Percentiles rank a stretch among this genome's conserved stretches.
Conservation (phyloP, 2,888 invertebrate genomes). For the Scaptomyza cyrtandrae region DNA sequence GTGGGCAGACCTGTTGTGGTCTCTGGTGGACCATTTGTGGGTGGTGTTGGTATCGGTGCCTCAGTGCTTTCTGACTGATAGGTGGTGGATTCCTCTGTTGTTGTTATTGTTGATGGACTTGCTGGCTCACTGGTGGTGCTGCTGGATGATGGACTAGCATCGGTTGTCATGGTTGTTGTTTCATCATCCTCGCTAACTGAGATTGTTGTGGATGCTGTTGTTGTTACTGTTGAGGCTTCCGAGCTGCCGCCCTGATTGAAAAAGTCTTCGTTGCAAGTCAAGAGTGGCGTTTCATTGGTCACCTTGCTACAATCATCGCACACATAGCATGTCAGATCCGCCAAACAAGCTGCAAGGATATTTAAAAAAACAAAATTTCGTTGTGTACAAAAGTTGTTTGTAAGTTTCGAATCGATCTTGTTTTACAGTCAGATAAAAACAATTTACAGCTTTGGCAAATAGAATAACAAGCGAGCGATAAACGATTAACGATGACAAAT, state of each 20-base stretch:
- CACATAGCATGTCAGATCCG: slow-evolving; percentile 80
- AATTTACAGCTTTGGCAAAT: slow-evolving; percentile 63
- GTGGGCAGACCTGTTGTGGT: slow-evolving; percentile 71
- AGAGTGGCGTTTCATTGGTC: slow-evolving; percentile 60
- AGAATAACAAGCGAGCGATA: slow-evolving; percentile 40
- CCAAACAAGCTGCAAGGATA: slow-evolving; percentile 59
- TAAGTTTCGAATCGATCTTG: not conserved
- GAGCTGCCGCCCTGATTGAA: slow-evolving; percentile 64
- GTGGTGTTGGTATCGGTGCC: slow-evolving; percentile 57
- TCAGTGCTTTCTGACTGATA: slow-evolving; percentile 39
- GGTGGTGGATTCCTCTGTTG: slow-evolving; percentile 37
- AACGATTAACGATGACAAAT: slow-evolving; percentile 57
- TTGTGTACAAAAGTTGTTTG: not conserved
- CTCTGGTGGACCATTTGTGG: slow-evolving; percentile 56
- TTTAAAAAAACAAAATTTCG: not conserved
- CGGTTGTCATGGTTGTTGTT: slow-evolving; percentile 14
- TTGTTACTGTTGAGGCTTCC: slow-evolving; percentile 65
- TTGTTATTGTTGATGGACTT: slow-evolving; percentile 18
- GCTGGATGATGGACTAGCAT: slow-evolving; percentile 5
- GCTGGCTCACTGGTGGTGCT: slow-evolving; percentile 12
- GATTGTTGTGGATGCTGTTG: slow-evolving; percentile 22
- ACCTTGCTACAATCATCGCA: slow-evolving; percentile 77
- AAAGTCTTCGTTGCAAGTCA: slow-evolving; percentile 73
- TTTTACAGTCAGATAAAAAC: slow-evolving; percentile 22
- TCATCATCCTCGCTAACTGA: no score